A percentile compares a stretch with the other conserved stretches of the same genome.
phyloP scores from a whole-genome alignment of 2,797 vertebrate species.

The Australoheros facetus region DNA sequence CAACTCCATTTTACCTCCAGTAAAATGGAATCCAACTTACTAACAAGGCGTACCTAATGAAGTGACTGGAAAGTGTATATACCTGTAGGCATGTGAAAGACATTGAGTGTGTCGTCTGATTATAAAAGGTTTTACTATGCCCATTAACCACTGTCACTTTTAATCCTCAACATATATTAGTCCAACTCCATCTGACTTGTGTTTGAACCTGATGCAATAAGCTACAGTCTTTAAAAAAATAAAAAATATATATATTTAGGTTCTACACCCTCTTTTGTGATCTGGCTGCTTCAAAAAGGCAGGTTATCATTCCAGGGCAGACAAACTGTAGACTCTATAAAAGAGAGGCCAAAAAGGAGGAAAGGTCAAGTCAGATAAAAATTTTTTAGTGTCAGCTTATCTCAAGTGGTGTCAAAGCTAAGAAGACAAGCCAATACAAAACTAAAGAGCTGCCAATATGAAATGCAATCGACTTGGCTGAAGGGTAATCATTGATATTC shows the following conservation, averaged over 20 bases:
- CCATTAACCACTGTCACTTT: neutral
- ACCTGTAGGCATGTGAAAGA: neutral
- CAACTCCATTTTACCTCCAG: no score
- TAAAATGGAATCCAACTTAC: neutral
- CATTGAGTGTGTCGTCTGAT: neutral
- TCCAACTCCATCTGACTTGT: neutral
- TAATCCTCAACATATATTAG: neutral
- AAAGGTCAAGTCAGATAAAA: conserved; percentile 20
- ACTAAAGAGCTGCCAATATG: neutral
- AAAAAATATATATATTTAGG: neutral
- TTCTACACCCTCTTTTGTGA: neutral
- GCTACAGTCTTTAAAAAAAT: no score
- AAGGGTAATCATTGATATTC: conserved; percentile 15
- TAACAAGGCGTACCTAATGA: neutral
- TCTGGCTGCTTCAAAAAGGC: neutral
- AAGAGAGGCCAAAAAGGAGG: conserved; percentile 15
- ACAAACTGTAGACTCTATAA: conserved; percentile 22
- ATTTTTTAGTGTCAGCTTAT: conserved; percentile 2
- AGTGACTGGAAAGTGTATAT: neutral
- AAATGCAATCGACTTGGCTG: conserved; percentile 15
- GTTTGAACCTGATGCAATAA: neutral
- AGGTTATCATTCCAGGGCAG: neutral
- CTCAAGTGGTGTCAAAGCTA: neutral
- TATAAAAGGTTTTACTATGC: neutral
- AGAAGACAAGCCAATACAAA: neutral